phyloP scores from a whole-genome alignment of 2,888 invertebrate species.

The Strigamia maritima region DNA sequence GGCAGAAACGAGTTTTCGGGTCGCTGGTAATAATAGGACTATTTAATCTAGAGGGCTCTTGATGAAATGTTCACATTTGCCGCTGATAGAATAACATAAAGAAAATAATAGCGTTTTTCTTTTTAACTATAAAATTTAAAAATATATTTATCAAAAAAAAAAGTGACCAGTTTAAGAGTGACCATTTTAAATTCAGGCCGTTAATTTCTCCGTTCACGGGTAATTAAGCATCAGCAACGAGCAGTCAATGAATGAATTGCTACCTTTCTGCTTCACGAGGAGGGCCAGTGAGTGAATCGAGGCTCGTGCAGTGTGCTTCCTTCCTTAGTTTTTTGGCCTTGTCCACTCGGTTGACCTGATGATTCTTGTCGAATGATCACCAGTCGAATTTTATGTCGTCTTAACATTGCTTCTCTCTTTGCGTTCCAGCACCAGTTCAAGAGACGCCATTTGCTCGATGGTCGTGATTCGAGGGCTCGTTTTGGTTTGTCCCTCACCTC shows the following conservation, averaged over 20 bases:
- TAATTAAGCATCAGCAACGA: not conserved
- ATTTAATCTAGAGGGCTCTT: no score
- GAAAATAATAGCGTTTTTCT: no score
- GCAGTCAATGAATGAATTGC: constrained; percentile 10
- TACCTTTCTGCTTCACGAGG: not conserved
- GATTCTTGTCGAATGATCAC: constrained; percentile 1
- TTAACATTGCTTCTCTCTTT: not conserved
- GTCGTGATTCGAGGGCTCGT: constrained; percentile 75
- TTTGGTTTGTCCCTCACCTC: constrained; percentile 85
- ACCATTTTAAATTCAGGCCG: not conserved
- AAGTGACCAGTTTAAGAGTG: not conserved
- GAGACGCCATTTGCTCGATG: constrained; percentile 67
- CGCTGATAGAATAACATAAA: no score
- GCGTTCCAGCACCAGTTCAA: constrained; percentile 55
- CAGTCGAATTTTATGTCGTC: not conserved
- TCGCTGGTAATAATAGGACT: no score
- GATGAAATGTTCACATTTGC: no score
- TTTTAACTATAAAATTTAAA: no score
- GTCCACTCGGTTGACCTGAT: not conserved
- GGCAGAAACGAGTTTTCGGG: no score
- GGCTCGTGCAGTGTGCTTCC: not conserved
- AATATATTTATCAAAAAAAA: constrained; percentile 42
- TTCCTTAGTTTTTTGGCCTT: not conserved
- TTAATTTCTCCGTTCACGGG: not conserved
- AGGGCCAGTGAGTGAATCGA: not conserved